Base-by-base conservation (phyloP, 2,113 vertebrate species). In the Talpa occidentalis region DNA sequence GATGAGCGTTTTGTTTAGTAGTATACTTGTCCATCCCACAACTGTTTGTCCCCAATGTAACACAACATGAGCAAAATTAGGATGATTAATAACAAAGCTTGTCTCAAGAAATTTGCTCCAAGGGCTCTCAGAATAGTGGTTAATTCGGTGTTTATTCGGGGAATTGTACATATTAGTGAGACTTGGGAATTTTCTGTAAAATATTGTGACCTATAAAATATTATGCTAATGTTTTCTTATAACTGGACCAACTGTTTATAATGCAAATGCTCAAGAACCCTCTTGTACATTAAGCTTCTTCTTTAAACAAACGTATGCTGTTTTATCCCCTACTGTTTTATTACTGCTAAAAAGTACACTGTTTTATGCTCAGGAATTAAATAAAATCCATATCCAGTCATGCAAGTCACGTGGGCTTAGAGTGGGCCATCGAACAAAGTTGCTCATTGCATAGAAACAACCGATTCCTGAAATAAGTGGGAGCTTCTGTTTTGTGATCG, bases 1-100 rank as follows among this genome's bases (percentile, higher is more conserved):
- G 89, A 97, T 79, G 80, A 97, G 91, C 52, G 72, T 88, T 97
- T 95, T 97, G 97, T 94, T 97, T 98, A 96, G 97, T 84, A 97
- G 98, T 97, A 87, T 96, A 94, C 90, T 94, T 97, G 10, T 91
- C 82, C 96, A 56, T 90, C 95, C 94, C 37, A 64, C 94, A 89
- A 92, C 87, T 88, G 44, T 73, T 95, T 54, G 95, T 70, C 96
- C 74, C 88, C 87, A 86, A 26, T 59, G 72, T 74, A 95, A 96
- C 83, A 85, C 74, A 80, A 81, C 92, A 89, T 6, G 95, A 82
- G 8, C 60, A 72, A 95, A 97, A 95, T 90, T 32, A 96, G 91
- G 91, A 80, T 96, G 93, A 96, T 91, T 83, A 90, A 92, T 94
- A 93, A 93, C 94, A 91, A 95, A 91, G 60, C 77, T 94, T 30